Evolutionary conservation across 2,888 invertebrate genomes (phyloP).

Genomic region (Heteromurus nitidus): DNA sequence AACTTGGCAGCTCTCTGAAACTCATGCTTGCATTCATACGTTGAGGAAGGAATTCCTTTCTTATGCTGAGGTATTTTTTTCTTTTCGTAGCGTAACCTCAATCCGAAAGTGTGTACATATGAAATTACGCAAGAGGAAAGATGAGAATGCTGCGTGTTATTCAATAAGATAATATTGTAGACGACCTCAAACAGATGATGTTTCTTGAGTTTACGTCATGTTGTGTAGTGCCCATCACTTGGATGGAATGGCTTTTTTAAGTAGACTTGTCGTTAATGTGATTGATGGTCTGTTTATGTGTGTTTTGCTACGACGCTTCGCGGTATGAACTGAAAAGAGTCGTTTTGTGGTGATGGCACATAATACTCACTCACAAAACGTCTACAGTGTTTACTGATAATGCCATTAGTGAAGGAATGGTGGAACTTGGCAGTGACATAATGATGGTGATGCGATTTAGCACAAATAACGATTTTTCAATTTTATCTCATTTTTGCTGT

Average conservation of each 20-base stretch:
- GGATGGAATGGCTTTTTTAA: conserved; percentile 57
- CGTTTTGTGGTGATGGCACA: conserved; percentile 49
- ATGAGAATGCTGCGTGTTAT: conserved; percentile 24
- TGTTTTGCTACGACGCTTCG: conserved; percentile 34
- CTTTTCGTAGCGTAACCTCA: conserved; percentile 44
- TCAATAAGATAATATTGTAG: conserved; percentile 14
- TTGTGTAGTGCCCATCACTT: conserved; percentile 45
- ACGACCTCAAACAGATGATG: conserved; percentile 10
- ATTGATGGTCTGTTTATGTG: conserved; percentile 68
- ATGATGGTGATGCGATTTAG: conserved; percentile 56
- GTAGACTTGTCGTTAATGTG: conserved; percentile 67
- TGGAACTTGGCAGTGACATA: conserved; percentile 51
- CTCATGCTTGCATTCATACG: not conserved
- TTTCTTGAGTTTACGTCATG: conserved; percentile 53
- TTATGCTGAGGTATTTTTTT: conserved; percentile 38
- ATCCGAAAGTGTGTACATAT: conserved; percentile 19
- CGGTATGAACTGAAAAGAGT: conserved; percentile 29
- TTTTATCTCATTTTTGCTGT: conserved; percentile 51
- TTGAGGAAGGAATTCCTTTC: conserved; percentile 3
- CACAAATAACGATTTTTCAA: conserved; percentile 48
- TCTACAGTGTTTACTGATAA: conserved; percentile 43
- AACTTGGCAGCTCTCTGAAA: conserved; percentile 51
- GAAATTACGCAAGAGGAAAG: conserved; percentile 32
- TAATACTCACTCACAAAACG: conserved; percentile 42
- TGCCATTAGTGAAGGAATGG: conserved; percentile 37